Base-by-base conservation (phyloP, 2,888 invertebrate species). In the Brachynemurus nebulosus region DNA sequence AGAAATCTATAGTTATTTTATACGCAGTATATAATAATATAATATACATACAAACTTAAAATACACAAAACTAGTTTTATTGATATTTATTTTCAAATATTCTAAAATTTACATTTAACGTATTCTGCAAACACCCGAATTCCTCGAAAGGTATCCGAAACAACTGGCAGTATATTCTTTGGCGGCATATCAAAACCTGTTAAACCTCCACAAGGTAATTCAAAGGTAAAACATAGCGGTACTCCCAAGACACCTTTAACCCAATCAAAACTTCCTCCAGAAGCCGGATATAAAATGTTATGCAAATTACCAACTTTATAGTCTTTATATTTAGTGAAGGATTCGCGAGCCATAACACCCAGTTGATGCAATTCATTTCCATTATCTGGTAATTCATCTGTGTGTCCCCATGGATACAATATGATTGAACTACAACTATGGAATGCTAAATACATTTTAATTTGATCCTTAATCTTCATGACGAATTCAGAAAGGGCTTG, bases 341-440 rank as follows among this genome's bases (percentile, higher is more conserved):
- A 2, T 9, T 20, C 2, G 12, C 18, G 16, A 19, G 18, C 16
- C 4, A 2, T 19, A n/a, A 4, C 12, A 19, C 19, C 37, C 1
- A 37, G 9, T 20, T 4, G 9, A 4, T 37, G 18, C 11, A 61
- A 52, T 17, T 45, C 41, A 8, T 53, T 51, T 39, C 57, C 59
- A 23, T 61, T 59, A 0, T 47, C 37, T 5, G 62, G 61, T 12
- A 59, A 43, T 2, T 49, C 41, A 1, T 40, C 64, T 17, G 73
- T 70, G 49, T 69, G 77, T 1, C 79, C 80, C 77, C 78, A 81
- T 0, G 78, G 75, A 54, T 80, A 78, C 6, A 81, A 56, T 20
- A 81, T 60, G 59, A 74, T 76, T 50, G 74, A 70, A 9, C 84
- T 84, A 54, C 72, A 85, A 7, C 84, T 78, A 56, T 88, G 88